These are phyloP conservation scores for Choloepus hoffmanni DNA, from an alignment of 2,113 vertebrate species.

Conservation along the genomic window DNA sequence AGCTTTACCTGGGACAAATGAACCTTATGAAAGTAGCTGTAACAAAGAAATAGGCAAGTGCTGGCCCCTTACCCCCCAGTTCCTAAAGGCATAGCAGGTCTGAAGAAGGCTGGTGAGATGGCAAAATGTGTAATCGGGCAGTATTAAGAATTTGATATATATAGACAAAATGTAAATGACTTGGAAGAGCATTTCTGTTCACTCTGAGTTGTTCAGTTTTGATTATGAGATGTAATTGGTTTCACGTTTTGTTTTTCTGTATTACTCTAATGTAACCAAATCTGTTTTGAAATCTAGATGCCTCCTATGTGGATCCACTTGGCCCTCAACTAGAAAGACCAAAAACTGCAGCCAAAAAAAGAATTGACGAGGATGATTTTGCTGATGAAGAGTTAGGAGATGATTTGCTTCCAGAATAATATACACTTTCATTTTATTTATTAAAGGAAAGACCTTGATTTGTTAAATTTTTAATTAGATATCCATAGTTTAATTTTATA, in stretches of 20 bases:
- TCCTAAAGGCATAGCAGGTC: conserved; percentile 23
- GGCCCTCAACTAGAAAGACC: conserved; percentile 95
- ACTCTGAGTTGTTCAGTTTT: conserved; percentile 39
- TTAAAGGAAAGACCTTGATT: conserved; percentile 36
- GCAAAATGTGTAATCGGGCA: background rate
- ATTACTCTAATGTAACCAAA: background rate
- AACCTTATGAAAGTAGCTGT: conserved; percentile 93
- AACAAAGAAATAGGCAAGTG: conserved; percentile 93
- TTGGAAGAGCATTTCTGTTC: conserved; percentile 55
- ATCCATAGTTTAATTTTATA: conserved; percentile 55
- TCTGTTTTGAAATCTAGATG: conserved; percentile 89
- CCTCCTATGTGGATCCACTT: conserved; percentile 94
- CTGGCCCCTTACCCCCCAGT: background rate
- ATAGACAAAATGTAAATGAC: background rate
- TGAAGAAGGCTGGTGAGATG: background rate
- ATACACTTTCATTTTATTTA: background rate
- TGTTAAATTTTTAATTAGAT: conserved; percentile 42
- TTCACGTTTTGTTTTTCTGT: background rate
- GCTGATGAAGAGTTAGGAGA: conserved; percentile 97
- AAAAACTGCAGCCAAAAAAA: conserved; percentile 94
- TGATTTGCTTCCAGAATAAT: conserved; percentile 95
- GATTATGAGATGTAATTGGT: background rate
- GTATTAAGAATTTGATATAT: background rate
- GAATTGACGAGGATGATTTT: conserved; percentile 94
- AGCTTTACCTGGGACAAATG: conserved; percentile 91